These are phyloP conservation scores for Scaptodrosophila latifasciaeformis DNA, from an alignment of 2,888 invertebrate species.

Conservation along the genomic window DNA sequence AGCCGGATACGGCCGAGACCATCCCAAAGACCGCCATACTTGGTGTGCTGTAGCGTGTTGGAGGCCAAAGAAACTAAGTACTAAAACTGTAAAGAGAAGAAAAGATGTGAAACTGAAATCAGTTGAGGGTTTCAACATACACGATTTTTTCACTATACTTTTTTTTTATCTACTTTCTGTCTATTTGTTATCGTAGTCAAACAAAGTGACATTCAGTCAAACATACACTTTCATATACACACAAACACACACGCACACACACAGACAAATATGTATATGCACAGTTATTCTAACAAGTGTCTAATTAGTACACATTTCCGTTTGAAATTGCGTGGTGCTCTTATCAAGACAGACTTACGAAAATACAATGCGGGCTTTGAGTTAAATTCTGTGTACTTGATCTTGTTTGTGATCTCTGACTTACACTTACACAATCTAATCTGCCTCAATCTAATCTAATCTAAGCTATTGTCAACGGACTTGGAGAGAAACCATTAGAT, in stretches of 20 bases:
- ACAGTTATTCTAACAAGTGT: conserved; percentile 6
- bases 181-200: conserved; percentile 9
- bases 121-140: conserved; percentile 8
- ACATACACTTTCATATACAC: background rate
- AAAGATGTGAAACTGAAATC: conserved; percentile 26
- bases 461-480: conserved; percentile 16
- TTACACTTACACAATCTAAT: conserved; percentile 49
- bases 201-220: too few species aligned
- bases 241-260: too few species aligned
- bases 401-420: conserved; percentile 14
- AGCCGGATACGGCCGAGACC: conserved; percentile 92
- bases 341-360: conserved; percentile 65
- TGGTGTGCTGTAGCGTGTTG: conserved; percentile 7
- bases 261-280: background rate
- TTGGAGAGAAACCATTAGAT: background rate
- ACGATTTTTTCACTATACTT: conserved; percentile 34
- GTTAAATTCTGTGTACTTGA: too few species aligned
- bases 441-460: too few species aligned
- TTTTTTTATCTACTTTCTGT: background rate
- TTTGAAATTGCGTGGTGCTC: conserved; percentile 18
- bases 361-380: too few species aligned
- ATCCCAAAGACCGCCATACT: conserved; percentile 87
- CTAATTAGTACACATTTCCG: conserved; percentile 36
- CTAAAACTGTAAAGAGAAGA: background rate
- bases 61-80: conserved; percentile 13